Conservation (phyloP, 2,113 vertebrate genomes). For the Dendrocopos noguchii region DNA sequence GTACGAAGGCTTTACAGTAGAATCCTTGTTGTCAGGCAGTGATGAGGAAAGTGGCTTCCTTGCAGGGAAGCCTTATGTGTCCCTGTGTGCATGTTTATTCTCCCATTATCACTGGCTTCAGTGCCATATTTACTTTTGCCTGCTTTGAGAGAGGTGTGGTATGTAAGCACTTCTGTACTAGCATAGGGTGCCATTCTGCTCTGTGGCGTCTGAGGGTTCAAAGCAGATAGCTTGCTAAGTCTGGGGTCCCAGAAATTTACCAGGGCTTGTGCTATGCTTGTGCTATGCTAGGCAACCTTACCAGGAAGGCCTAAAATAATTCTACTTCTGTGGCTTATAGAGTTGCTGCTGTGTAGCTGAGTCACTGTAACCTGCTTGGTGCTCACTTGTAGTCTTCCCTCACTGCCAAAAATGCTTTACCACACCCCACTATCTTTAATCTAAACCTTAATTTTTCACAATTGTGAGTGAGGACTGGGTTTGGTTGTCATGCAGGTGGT, state of each 20-base stretch:
- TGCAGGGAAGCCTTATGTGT: neutral
- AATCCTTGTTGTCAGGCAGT: fast-evolving
- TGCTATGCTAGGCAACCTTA: neutral
- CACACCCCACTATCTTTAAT: neutral
- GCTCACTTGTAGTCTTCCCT: neutral
- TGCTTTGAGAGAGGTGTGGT: neutral
- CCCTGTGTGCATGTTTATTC: neutral
- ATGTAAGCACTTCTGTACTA: neutral
- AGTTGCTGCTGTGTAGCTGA: neutral
- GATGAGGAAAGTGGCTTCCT: neutral
- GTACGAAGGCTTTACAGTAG: neutral
- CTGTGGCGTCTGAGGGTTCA: neutral
- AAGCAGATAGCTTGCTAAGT: neutral
- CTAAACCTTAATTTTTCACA: neutral
- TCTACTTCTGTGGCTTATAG: neutral
- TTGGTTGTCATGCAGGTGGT: neutral
- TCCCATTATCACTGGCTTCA: neutral
- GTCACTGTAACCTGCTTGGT: neutral
- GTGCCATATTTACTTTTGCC: neutral
- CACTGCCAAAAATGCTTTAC: neutral
- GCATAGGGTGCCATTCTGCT: neutral
- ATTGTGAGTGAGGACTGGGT: neutral
- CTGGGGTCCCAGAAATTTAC: neutral
- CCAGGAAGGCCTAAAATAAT: neutral
- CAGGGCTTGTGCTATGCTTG: neutral